A percentile compares a stretch with the other conserved stretches of the same genome.
Evolutionary conservation across 2,797 vertebrate genomes (phyloP).

Genomic region (Myotis findleyi): DNA sequence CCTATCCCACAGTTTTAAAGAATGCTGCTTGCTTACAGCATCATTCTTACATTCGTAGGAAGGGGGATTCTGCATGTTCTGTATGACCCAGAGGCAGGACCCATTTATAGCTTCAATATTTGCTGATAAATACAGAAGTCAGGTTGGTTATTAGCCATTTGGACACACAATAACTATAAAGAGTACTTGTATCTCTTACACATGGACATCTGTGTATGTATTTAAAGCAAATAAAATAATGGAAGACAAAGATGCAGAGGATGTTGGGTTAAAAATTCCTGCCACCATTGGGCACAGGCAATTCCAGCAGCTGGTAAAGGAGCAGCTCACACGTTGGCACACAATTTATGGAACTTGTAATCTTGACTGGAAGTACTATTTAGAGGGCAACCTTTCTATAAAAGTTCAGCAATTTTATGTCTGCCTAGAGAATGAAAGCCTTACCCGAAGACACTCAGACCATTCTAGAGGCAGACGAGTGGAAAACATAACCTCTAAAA

Average conservation of each 20-base stretch:
- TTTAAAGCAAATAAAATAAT: constrained; percentile 43
- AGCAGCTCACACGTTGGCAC: background rate
- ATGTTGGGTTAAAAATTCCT: constrained; percentile 7
- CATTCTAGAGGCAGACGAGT: background rate
- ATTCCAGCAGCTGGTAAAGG: background rate
- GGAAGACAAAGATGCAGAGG: background rate
- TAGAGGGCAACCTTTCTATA: constrained; percentile 49
- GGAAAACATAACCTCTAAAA: constrained; percentile 21
- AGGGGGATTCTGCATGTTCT: background rate
- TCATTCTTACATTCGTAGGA: background rate
- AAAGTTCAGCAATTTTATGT: constrained; percentile 63
- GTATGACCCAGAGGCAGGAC: background rate
- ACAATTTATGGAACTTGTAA: constrained; percentile 59
- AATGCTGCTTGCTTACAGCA: constrained; percentile 44
- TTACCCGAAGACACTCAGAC: background rate
- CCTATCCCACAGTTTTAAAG: constrained; percentile 62
- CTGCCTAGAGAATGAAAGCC: constrained; percentile 53
- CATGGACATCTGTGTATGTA: background rate
- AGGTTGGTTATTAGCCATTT: background rate
- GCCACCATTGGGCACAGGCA: background rate
- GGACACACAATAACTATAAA: background rate
- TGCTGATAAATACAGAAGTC: background rate
- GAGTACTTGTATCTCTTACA: background rate
- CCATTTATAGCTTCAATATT: background rate
- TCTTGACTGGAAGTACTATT: constrained; percentile 39